These are phyloP conservation scores for Lepisosteus oculatus DNA, from an alignment of 2,113 vertebrate species.

Conservation along the genomic window DNA sequence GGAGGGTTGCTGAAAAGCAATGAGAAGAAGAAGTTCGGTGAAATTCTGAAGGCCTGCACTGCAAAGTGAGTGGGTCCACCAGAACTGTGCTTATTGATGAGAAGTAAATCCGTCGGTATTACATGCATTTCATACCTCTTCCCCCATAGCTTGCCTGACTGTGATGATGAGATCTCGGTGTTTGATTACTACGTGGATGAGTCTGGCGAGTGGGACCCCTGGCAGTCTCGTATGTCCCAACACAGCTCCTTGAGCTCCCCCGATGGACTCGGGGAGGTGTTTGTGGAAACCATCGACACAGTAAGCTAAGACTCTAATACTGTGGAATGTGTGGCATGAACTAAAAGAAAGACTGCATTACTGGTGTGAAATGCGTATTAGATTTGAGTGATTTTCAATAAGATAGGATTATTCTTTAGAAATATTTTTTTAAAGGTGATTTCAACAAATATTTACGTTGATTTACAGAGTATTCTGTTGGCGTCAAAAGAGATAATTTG, in stretches of 20 bases:
- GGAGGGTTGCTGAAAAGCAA: conserved; percentile 18
- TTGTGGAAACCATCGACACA: conserved; percentile 28
- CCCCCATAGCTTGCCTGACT: conserved; percentile 27
- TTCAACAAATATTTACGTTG: too few species aligned
- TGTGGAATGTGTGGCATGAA: too few species aligned
- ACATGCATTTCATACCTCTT: not conserved
- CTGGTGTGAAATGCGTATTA: too few species aligned
- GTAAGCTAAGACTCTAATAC: conserved; percentile 3
- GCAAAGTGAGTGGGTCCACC: conserved; percentile 16
- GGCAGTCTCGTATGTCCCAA: conserved; percentile 28
- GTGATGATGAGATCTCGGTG: conserved; percentile 28
- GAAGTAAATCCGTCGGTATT: too few species aligned
- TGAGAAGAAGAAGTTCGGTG: conserved; percentile 29
- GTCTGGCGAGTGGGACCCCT: conserved; percentile 32
- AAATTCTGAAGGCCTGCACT: conserved; percentile 24
- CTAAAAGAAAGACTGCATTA: too few species aligned
- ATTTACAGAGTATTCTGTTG: too few species aligned
- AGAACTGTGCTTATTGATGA: too few species aligned
- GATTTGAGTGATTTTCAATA: too few species aligned
- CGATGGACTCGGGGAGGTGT: conserved; percentile 28
- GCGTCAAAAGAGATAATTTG: too few species aligned
- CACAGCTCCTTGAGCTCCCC: conserved; percentile 20
- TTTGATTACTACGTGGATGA: conserved; percentile 34
- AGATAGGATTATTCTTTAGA: too few species aligned
- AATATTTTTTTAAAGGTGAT: too few species aligned